Base-by-base conservation (phyloP, 2,888 invertebrate species). In the Ochlodes sylvanus region DNA sequence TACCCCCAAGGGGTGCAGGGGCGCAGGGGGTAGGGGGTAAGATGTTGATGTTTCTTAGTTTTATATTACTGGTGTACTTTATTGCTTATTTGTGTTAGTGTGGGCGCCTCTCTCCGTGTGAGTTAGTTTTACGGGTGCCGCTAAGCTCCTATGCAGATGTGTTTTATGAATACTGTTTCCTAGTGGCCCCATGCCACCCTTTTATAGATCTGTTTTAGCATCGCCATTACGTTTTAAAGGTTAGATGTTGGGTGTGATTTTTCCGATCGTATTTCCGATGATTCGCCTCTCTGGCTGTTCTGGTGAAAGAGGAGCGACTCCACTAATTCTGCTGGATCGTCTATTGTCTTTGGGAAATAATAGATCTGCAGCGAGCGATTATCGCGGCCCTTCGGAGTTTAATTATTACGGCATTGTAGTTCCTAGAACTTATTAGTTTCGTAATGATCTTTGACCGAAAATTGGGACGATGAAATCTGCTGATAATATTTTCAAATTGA, bases 11-110 rank as follows among this genome's bases (percentile, higher is more conserved):
- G 81, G 79, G 77, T 76, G 76, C 71, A 75, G 76, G 77, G 78
- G 72, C 62, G 69, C 70, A 79, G 83, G 78, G 72, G 63, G 69
- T 70, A 79, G 83, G 81, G 79, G 83, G 84, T 80, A 90, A 93
- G 93, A 93, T 92, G 93, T 92, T 93, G 92, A 93, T 93, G 92
- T 92, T 93, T 91, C 92, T 92, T 93, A 93, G 93, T 93, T 93
- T 93, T 93, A 93, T 93, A 93, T 93, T 92, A 92, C 92, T 86
- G 85, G 82, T 81, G 89, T 92, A 92, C 91, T 92, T 92, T 92
- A 93, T 93, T 90, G 89, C 89, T 89, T 92, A 91, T 91, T 91
- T 91, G 88, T 86, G 90, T 89, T 87, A 86, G 88, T 89, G 88
- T 81, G 85, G 76, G 73, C 76, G 80, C 77, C 81, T 85, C 76